Percentiles rank a stretch among this genome's conserved stretches.
Evolutionary conservation across 2,888 invertebrate species (phyloP).

Genomic region (Amphipyra berbera): DNA sequence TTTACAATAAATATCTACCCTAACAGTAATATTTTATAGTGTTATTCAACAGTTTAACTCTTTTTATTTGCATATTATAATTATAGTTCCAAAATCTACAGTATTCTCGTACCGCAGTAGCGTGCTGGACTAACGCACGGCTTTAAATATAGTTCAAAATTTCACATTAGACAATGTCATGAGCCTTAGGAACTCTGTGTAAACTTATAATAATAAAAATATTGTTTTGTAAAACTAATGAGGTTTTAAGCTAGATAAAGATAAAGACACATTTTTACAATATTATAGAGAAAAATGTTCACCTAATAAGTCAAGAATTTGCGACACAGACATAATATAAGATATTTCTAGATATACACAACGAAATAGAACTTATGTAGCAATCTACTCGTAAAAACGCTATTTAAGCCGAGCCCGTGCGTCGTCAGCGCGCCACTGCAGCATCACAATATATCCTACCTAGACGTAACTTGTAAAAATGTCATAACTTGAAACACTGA

Average conservation of each 20-base stretch:
- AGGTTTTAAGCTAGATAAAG: constrained; percentile 11
- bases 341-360: constrained; percentile 3
- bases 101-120: constrained; percentile 32
- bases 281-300: background rate
- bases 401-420: constrained; percentile 1
- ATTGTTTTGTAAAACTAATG: constrained; percentile 15
- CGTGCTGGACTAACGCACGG: constrained; percentile 7
- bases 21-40: constrained; percentile 56
- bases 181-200: constrained; percentile 49
- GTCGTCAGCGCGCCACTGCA: constrained; percentile 23
- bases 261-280: constrained; percentile 5
- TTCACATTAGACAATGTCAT: constrained; percentile 43
- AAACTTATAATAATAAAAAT: constrained; percentile 16
- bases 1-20: constrained; percentile 42
- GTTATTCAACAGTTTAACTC: constrained; percentile 59
- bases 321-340: constrained; percentile 1
- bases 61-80: constrained; percentile 53
- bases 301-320: constrained; percentile 7
- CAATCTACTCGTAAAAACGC: constrained; percentile 13
- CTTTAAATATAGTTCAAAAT: constrained; percentile 2
- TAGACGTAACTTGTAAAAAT: constrained; percentile 61
- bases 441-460: constrained; percentile 38
- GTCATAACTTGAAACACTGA: constrained; percentile 71
- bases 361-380: constrained; percentile 22
- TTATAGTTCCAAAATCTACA: constrained; percentile 56